Conservation (phyloP, 2,888 invertebrate species). For the Ligdia adustata region DNA sequence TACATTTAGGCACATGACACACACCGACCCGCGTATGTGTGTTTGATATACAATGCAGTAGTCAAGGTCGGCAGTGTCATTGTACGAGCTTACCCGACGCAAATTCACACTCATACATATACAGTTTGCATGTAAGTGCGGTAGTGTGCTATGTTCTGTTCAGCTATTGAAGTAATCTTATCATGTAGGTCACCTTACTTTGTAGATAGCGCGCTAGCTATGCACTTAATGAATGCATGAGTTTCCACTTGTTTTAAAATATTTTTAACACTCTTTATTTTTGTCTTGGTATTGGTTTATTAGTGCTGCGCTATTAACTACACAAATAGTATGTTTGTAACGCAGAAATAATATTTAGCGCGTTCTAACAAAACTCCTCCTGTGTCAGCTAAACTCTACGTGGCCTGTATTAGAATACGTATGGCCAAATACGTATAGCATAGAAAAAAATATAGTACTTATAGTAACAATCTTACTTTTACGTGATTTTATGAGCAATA, state of each 20-base stretch:
- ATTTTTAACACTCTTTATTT: conserved; percentile 24
- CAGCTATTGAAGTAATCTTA: conserved; percentile 79
- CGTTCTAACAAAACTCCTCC: too few species aligned
- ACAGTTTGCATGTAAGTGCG: conserved; percentile 30
- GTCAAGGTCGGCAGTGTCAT: conserved; percentile 83
- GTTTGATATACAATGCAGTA: conserved; percentile 71
- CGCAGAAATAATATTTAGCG: too few species aligned
- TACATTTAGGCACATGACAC: conserved; percentile 22
- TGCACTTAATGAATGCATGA: conserved; percentile 44
- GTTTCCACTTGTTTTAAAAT: conserved; percentile 37
- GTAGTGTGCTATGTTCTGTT: conserved; percentile 52
- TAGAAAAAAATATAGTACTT: too few species aligned
- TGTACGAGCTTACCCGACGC: conserved; percentile 74
- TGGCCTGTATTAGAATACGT: too few species aligned
- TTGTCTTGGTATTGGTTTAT: conserved; percentile 14
- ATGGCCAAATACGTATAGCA: too few species aligned
- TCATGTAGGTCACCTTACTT: conserved; percentile 83
- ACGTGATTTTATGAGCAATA: conserved; percentile 9
- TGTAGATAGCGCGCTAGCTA: conserved; percentile 70
- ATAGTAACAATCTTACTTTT: too few species aligned
- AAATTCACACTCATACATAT: conserved; percentile 61
- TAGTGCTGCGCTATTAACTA: too few species aligned
- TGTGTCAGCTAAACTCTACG: too few species aligned
- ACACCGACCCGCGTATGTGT: conserved; percentile 45
- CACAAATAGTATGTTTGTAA: too few species aligned